Base-by-base conservation (phyloP, 2,888 invertebrate species). In the Chymomyza caudatula region DNA sequence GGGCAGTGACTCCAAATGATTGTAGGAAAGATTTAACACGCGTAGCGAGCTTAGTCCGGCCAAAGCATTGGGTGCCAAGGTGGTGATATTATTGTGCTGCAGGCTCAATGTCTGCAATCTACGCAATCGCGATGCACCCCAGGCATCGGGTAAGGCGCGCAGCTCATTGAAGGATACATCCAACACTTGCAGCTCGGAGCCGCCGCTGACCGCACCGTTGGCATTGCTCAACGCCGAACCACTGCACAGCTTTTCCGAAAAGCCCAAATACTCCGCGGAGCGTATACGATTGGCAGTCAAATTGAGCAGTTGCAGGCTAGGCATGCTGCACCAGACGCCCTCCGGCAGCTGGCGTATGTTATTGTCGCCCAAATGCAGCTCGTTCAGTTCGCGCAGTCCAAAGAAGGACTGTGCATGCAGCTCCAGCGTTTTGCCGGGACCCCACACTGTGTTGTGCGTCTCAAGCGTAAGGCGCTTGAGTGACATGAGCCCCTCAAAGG, bases 131-230 rank as follows among this genome's bases (percentile, higher is more conserved):
- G 95, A 92, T 73, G 97, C 92, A 63, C 95, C 95, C 60, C 95
- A 94, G 71, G 94, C 93, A 66, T 95, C 95, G 4, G 95, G 92
- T 72, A 95, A 88, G 17, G 92, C 91, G 65, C 94, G 93, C 65
- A 97, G 92, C 88, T 95, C 94, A 90, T 97, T 97, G 84, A 93
- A 92, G 70, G 96, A 96, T 62, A 96, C 91, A 90, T 97, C 97
- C 73, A 97, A 91, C 59, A 94, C 93, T 74, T 95, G 94, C 71
- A 96, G 90, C 84, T 95, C 95, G 56, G 94, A 92, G 55, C 93
- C 93, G 13, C 87, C 88, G 20, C 86, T 87, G 57, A 84, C 93
- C 80, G 93, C 94, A 77, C 92, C 92, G 70, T 92, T 91, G 6
- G 87, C 86, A 8, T 67, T 65, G 54, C 63, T 71, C 37, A 70